Conservation (phyloP, 2,113 vertebrate genomes). For the Dunckerocampus dactyliophorus region DNA sequence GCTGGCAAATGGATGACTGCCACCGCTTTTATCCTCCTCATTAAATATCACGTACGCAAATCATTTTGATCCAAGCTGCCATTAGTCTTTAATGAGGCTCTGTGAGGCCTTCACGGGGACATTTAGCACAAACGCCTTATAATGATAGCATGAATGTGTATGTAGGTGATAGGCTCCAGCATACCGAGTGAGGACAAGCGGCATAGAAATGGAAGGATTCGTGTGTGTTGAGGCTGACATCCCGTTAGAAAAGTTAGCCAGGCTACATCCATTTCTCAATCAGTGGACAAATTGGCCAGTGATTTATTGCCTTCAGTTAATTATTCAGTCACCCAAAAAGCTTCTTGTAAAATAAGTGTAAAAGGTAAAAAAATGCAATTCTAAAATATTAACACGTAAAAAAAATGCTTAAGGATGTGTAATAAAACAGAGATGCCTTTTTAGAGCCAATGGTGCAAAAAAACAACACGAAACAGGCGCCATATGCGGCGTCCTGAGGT, state of each 20-base stretch:
- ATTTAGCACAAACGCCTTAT: neutral
- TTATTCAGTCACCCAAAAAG: too few relatives aligned
- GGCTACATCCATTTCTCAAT: too few relatives aligned
- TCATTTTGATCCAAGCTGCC: neutral
- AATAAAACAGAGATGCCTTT: constrained; percentile 48
- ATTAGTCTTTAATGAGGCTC: neutral
- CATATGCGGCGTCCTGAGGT: constrained; percentile 59
- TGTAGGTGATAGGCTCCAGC: neutral
- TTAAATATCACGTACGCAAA: constrained; percentile 1
- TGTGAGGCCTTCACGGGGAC: constrained; percentile 6
- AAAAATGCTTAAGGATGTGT: constrained; percentile 51
- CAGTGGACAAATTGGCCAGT: too few relatives aligned
- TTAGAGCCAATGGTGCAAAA: constrained; percentile 68
- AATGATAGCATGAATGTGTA: neutral
- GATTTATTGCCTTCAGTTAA: too few relatives aligned
- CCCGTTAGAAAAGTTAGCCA: too few relatives aligned
- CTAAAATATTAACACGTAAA: constrained; percentile 14
- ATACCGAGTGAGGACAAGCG: too few relatives aligned
- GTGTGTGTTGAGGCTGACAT: too few relatives aligned
- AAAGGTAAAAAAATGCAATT: too few relatives aligned
- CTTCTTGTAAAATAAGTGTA: too few relatives aligned
- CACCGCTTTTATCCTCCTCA: neutral
- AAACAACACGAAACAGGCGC: constrained; percentile 64
- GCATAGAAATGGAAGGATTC: too few relatives aligned
- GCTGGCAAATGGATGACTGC: constrained; percentile 1